These are phyloP conservation scores for Brachionus paranguensis DNA, from an alignment of 1,140 invertebrate species.

Conservation along the genomic window DNA sequence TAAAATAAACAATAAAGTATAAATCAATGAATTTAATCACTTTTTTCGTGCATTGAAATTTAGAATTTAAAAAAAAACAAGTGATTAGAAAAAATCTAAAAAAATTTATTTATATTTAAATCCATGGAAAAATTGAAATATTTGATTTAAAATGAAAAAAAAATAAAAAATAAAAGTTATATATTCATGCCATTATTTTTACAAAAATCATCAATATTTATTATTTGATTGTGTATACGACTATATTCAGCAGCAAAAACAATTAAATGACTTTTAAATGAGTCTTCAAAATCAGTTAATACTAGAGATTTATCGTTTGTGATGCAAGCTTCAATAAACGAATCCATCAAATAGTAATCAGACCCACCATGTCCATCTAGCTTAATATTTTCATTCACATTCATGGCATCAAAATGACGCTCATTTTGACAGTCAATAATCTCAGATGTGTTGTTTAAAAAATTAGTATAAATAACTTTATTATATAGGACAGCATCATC, in stretches of 20 bases:
- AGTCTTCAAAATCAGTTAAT: conserved; percentile 48
- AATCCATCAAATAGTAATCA: conserved; percentile 51
- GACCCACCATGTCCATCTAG: conserved; percentile 52
- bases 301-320: conserved; percentile 42
- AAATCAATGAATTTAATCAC: too few relatives aligned
- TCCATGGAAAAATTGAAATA: too few relatives aligned
- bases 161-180: too few relatives aligned
- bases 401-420: neutral
- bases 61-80: too few relatives aligned
- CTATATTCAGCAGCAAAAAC: conserved; percentile 52
- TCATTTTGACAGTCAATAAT: conserved; percentile 42
- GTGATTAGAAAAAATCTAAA: too few relatives aligned
- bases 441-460: conserved; percentile 42
- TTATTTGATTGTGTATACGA: conserved; percentile 47
- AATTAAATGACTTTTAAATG: conserved; percentile 48
- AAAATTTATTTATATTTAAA: too few relatives aligned
- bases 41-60: too few relatives aligned
- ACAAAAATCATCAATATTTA: conserved; percentile 41
- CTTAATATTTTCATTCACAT: neutral
- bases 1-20: too few relatives aligned
- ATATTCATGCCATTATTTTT: neutral
- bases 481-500: conserved; percentile 43
- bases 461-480: conserved; percentile 44
- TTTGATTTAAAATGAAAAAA: too few relatives aligned
- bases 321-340: conserved; percentile 51